Evolutionary conservation across 2,797 vertebrate genomes (phyloP), one percentile per base, ranked within the genome.

Genomic region (Otolemur crassicaudatus): DNA sequence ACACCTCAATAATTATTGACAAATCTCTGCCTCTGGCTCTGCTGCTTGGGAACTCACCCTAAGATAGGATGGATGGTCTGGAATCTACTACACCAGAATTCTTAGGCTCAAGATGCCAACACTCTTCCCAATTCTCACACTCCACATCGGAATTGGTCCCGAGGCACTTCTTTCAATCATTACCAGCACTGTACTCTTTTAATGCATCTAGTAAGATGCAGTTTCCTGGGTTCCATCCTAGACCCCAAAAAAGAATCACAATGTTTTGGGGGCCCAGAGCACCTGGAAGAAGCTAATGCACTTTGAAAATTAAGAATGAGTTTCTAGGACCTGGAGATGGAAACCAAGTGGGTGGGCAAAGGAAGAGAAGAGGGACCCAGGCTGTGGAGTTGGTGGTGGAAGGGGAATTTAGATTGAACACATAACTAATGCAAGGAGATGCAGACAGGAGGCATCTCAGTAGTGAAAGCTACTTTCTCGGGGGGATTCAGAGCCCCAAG

Each of bases 281-380:
- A 20, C 25, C 29, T 69, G 27, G n/a, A 16, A 63, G 31, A 87
- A 53, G 63, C 37, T 83, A 49, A 53, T 7, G 16, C 1, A 43
- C 25, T 56, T 94, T 87, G 43, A 83, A 77, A 27, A 85, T 76
- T 58, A 72, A 86, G 58, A 94, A 73, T 76, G 58, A 31, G 46
- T 17, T 25, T 20, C n/a, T 16, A 87, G n/a, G 60, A 75, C 49
- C 67, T 93, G 20, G 12, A 80, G 65, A 60, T 37, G 20, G 83
- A 89, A 93, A 56, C 84, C 14, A 72, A 70, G 27, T 70, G 22
- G 4, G 69, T 79, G 83, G 14, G 23, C 14, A 94, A 94, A 89
- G 27, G 19, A 76, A 86, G 46, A 53, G 17, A 84, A 88, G 23
- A n/a, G 7, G 27, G n/a, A 3, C 3, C 25, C 13, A 63, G 73